A percentile compares a stretch with the other conserved stretches of the same genome.
Conservation (phyloP, 2,888 invertebrate species). For the Lithophane semibrunnea region DNA sequence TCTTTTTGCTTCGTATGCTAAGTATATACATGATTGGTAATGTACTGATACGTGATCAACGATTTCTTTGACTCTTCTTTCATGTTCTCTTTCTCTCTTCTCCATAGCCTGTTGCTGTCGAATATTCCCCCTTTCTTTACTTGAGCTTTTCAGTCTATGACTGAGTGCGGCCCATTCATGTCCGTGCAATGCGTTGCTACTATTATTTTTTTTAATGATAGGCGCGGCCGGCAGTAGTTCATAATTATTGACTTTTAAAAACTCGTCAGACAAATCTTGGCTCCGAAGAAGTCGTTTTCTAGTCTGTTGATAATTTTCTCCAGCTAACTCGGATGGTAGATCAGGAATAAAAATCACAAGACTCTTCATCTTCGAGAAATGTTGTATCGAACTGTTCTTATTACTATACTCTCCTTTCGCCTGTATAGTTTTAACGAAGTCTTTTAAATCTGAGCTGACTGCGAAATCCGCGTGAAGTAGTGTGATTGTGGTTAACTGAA, state of each 20-base stretch:
- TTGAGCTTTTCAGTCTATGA: background rate
- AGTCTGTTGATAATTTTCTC: background rate
- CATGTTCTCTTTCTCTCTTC: background rate
- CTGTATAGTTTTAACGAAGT: background rate
- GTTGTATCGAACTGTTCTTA: background rate
- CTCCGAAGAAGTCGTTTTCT: background rate
- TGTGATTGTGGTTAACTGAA: slow-evolving; percentile 17
- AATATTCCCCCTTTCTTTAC: background rate
- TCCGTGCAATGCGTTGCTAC: too few species aligned
- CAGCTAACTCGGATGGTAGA: background rate
- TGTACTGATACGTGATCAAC: slow-evolving; percentile 3
- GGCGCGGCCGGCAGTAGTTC: too few species aligned
- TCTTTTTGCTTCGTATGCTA: slow-evolving; percentile 10
- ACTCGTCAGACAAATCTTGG: background rate
- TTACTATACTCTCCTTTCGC: background rate
- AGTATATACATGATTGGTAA: slow-evolving; percentile 21
- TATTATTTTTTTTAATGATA: background rate
- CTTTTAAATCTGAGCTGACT: background rate
- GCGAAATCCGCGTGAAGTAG: slow-evolving; percentile 9
- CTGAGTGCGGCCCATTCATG: fast-evolving
- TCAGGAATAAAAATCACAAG: slow-evolving; percentile 19
- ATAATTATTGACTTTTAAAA: background rate
- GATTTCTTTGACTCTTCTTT: slow-evolving; percentile 5
- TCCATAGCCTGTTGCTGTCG: background rate
- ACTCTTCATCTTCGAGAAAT: background rate